Evolutionary conservation across 2,888 invertebrate species (phyloP).

Genomic region (Chaitophorus viminalis): DNA sequence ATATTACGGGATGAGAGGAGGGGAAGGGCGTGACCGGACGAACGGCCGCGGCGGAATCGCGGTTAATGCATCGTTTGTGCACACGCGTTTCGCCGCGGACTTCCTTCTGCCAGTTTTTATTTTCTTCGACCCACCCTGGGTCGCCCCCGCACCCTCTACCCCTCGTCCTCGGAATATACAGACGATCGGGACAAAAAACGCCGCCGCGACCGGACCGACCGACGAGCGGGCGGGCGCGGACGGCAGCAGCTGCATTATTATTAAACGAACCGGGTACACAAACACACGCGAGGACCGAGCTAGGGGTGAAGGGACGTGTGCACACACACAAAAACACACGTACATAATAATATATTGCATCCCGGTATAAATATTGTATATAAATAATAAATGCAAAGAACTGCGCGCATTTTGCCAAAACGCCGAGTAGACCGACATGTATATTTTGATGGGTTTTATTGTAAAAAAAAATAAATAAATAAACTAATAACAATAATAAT

Average conservation of each 20-base stretch:
- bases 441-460: constrained; percentile 4
- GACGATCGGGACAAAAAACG: too few relatives aligned
- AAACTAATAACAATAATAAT: background rate
- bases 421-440: background rate
- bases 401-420: background rate
- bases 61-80: constrained; percentile 23
- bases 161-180: too few relatives aligned
- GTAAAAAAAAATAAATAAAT: background rate
- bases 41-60: constrained; percentile 31
- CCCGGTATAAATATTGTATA: too few relatives aligned
- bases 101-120: background rate
- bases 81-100: background rate
- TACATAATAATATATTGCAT: too few relatives aligned
- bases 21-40: constrained; percentile 31
- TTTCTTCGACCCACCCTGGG: background rate
- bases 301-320: too few relatives aligned
- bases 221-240: background rate
- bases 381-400: too few relatives aligned
- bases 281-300: background rate
- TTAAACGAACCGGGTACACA: constrained; percentile 8
- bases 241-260: constrained; percentile 34
- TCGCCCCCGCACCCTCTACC: background rate
- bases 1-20: background rate
- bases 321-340: too few relatives aligned
- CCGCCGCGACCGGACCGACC: background rate